These are phyloP conservation scores for Varanus salvator DNA, from an alignment of 2,113 vertebrate genomes.

Conservation along the genomic window DNA sequence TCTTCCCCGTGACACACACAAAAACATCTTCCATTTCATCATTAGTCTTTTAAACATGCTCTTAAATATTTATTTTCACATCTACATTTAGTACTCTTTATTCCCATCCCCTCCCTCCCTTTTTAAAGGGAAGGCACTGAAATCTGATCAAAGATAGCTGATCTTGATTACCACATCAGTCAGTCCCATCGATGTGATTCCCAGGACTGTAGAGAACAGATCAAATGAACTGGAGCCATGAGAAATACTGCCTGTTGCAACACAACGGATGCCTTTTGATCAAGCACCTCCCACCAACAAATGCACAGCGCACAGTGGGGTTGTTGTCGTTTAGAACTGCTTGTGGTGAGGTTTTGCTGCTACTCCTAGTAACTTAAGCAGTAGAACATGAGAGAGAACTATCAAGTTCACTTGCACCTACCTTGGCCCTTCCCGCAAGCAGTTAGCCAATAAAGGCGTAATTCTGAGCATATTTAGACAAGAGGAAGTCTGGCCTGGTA, in stretches of 20 bases:
- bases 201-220: neutral
- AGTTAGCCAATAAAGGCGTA: too few relatives aligned
- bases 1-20: neutral
- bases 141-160: neutral
- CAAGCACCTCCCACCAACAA: neutral
- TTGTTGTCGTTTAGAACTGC: neutral
- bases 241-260: neutral
- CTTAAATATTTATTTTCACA: conserved; percentile 19
- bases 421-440: too few relatives aligned
- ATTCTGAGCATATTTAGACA: too few relatives aligned
- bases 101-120: too few relatives aligned
- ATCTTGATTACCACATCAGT: neutral
- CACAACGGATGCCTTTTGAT: neutral
- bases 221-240: neutral
- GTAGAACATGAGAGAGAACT: too few relatives aligned
- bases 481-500: too few relatives aligned
- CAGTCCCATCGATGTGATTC: neutral
- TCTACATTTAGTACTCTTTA: neutral
- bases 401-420: too few relatives aligned
- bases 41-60: conserved; percentile 18
- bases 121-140: neutral
- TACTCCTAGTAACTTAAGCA: neutral
- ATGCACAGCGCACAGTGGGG: neutral
- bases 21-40: conserved; percentile 12
- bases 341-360: neutral